Base-by-base conservation (phyloP, 2,888 invertebrate species). In the Terebella lapidaria region DNA sequence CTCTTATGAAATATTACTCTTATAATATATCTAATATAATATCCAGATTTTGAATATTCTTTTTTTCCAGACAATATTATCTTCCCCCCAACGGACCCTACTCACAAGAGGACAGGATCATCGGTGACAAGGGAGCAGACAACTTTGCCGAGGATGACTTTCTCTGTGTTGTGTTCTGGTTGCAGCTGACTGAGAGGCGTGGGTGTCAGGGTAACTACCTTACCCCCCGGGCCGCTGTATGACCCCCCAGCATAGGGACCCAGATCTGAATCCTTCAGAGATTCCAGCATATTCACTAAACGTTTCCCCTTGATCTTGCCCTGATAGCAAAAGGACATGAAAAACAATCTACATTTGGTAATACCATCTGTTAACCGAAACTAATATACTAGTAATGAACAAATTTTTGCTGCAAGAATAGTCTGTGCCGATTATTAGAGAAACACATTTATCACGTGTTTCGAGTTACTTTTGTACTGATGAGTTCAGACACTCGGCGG, bases 111-210 rank as follows among this genome's bases (percentile, higher is more conserved):
- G 54, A 91, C 89, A 49, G 86, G 84, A 70, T 88, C 88, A 55
- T 89, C 88, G 70, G 86, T 87, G 65, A 87, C 86, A 65, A 91
- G 86, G 63, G 89, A 89, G 69, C 90, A 91, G 2, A 92, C 87
- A 25, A 92, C 92, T 77, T 87, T 88, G 2, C 90, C 92, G 60
- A 89, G 77, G 1, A 90, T 78, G 0, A 91, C 86, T 72, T 85
- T 87, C 66, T 86, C 74, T 22, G 84, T 78, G 73, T 92, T 92
- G 10, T 84, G 70, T 1, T 89, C 90, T 2, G 84, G 29, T 20
- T 22, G 26, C 20, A 64, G 78, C 42, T 85, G 82, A 42, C 81
- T 81, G 18, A 91, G 74, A 1, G 76, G 75, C 4, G 81, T 78
- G 63, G 82, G 78, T 47, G 81, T 76, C 62, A 88, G 78, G 70